Base-by-base conservation (phyloP, 1,140 invertebrate genomes). In the Nixonia krombeini region DNA sequence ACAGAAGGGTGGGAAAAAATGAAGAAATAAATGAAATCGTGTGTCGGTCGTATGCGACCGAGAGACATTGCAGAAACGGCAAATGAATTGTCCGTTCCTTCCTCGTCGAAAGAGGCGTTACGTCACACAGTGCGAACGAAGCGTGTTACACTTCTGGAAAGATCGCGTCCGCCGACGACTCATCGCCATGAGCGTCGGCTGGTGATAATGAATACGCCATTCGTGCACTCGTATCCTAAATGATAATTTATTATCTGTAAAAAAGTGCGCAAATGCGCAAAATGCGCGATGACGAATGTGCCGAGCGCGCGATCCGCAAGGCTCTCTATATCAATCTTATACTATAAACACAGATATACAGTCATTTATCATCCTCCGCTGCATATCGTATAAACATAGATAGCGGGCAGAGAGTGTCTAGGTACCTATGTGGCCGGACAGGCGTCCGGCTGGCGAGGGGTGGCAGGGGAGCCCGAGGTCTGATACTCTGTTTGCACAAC, bases 301-400 rank as follows among this genome's bases (percentile, higher is more conserved):
- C 25, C 15, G 7, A 55, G 42, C 40, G 53, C 62, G 62, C 52
- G 55, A 49, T 58, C 40, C 29, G 51, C 56, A 44, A 44, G 45
- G 21, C 42, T 46, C 46, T 50, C 31, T 29, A 10, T 74, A 74
- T 74, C 72, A 74, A 66, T 72, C 65, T 74, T 74, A 58, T 62
- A 73, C 42, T 64, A 72, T 74, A 69, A 74, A 72, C 72, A 74
- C 42, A 72, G 72, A 74, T 72, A n/a, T n/a, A 72, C 37, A 50
- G 59, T 38, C 55, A 69, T 70, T 74, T 72, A 70, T 74, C 72
- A 69, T 70, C 28, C 56, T 45, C 64, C 15, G 69, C 69, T 71
- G 68, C 64, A 73, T 68, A 70, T 74, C 72, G 69, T 65, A 74
- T 74, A 70, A 74, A 72, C 69, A 66, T 47, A 70, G 69, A 72